Evolutionary conservation across 2,888 invertebrate genomes (phyloP), one percentile per base, ranked within the genome.

Genomic region (Hirtodrosophila duncani): DNA sequence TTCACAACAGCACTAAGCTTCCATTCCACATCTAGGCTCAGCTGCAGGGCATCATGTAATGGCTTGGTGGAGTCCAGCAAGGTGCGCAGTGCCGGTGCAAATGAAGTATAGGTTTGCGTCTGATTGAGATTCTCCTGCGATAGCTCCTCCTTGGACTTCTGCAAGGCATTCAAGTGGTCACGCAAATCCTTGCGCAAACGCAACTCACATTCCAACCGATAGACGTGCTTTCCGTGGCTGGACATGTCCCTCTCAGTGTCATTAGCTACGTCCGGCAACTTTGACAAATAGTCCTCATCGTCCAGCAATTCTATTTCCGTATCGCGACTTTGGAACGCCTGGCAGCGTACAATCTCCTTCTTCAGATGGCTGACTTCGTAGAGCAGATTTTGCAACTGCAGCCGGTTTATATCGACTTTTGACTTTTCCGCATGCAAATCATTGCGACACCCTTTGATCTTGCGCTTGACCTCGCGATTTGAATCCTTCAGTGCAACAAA

Each of bases 251-350:
- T 1, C 5, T 21, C 31, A 66, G 88, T 86, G 65, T 88, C 87
- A 5, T 95, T 94, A 11, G 17, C 4, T 16, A 23, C 13, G 13
- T 6, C 16, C 1, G 49, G 30, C 7, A 71, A 24, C 17, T 63
- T 67, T 71, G 89, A 88, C 81, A 93, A 93, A 85, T 98, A 98
- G 78, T 96, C 94, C 48, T 94, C 92, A 38, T 94, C 89, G 0
- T 94, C 87, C 1, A 98, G 93, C 37, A 98, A 88, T 80, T 96
- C 94, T 75, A 98, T 96, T 81, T 93, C 93, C 87, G 97, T 96
- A 89, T 98, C 97, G 85, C 95, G 95, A 6, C 97, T 97, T 84
- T 96, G 97, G 84, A 97, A 98, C 83, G 97, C 95, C 52, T 96
- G 90, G 83, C 98, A 98, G 81, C 96, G 96, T 11, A 94, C 92